phyloP scores from a whole-genome alignment of 2,888 invertebrate genomes.

The Hirtodrosophila duncani region DNA sequence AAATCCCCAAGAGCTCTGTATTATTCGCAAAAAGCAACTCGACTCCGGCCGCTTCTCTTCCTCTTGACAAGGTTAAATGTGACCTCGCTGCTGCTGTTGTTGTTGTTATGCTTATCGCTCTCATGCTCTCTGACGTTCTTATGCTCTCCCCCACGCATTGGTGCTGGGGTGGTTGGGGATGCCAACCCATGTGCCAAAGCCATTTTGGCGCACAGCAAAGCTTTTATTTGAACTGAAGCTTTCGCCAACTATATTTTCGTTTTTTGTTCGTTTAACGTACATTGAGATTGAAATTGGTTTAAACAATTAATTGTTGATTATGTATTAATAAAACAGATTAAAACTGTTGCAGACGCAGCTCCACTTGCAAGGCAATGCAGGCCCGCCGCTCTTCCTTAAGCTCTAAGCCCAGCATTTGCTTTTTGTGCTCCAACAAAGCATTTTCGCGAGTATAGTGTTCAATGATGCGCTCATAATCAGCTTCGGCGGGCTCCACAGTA shows the following conservation, averaged over 20 bases:
- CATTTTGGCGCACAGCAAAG: too few species aligned
- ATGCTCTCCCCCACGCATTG: too few species aligned
- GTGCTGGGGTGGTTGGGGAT: too few species aligned
- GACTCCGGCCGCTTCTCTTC: too few species aligned
- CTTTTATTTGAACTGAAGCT: not conserved
- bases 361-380: conserved; percentile 85
- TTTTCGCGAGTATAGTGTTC: conserved; percentile 82
- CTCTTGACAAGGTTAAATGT: conserved; percentile 38
- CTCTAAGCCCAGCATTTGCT: conserved; percentile 83
- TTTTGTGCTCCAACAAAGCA: conserved; percentile 83
- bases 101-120: conserved; percentile 23
- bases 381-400: conserved; percentile 86
- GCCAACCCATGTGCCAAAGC: too few species aligned
- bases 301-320: not conserved
- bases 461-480: conserved; percentile 79
- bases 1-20: conserved; percentile 35
- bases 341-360: conserved; percentile 79
- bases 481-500: conserved; percentile 29
- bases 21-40: conserved; percentile 41
- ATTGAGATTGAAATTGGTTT: not conserved
- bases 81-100: conserved; percentile 7
- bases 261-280: not conserved
- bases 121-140: conserved; percentile 20
- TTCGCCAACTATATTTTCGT: too few species aligned
- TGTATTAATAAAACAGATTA: conserved; percentile 26